These are phyloP conservation scores for Cephus nigrinus DNA, from an alignment of 2,888 invertebrate genomes.

Conservation along the genomic window DNA sequence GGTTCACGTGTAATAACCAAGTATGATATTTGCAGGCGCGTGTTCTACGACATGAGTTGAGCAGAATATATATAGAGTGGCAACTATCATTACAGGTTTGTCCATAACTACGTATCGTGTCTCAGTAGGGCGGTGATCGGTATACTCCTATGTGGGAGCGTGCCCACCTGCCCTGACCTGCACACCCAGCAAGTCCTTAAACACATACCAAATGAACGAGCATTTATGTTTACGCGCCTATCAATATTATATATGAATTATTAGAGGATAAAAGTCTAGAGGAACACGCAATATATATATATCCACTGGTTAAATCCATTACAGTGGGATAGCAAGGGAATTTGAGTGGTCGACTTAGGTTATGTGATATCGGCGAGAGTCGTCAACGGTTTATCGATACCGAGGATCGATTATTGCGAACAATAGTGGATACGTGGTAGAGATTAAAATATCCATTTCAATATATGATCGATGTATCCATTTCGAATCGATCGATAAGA, in stretches of 20 bases:
- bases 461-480: not conserved
- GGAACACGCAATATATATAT: not conserved
- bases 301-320: not conserved
- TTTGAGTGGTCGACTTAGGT: not conserved
- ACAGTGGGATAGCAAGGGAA: not conserved
- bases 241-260: slow-evolving; percentile 16
- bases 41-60: not conserved
- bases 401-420: not conserved
- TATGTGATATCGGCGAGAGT: not conserved
- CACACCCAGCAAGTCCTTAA: slow-evolving; percentile 12
- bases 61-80: not conserved
- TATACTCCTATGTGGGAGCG: slow-evolving; percentile 38
- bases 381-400: not conserved
- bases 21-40: not conserved
- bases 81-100: slow-evolving; percentile 1
- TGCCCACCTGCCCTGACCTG: slow-evolving; percentile 45
- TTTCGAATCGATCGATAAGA: not conserved
- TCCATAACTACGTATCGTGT: slow-evolving; percentile 18
- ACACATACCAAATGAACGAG: slow-evolving; percentile 21
- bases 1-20: not conserved
- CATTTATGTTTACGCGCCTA: slow-evolving; percentile 29
- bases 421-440: not conserved
- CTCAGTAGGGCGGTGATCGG: slow-evolving; percentile 20
- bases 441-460: not conserved
- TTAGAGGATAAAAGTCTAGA: not conserved